Evolutionary conservation across 2,888 invertebrate species (phyloP).

Genomic region (Rhingia campestris): DNA sequence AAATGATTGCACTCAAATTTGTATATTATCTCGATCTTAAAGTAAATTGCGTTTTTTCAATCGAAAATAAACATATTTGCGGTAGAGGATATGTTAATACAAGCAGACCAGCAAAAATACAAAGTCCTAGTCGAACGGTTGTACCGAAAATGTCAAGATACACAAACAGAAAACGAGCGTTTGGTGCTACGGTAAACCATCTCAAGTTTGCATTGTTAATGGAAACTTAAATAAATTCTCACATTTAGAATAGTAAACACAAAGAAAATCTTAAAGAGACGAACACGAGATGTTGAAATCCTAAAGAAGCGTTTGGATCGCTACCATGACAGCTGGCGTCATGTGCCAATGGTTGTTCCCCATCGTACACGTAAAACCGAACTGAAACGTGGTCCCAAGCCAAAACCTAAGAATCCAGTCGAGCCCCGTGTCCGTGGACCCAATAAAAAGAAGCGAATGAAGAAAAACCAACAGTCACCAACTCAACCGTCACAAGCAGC

Average conservation of each 20-base stretch:
- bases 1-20: not conserved
- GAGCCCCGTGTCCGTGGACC: conserved; percentile 64
- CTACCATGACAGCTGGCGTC: conserved; percentile 81
- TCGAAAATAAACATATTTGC: conserved; percentile 40
- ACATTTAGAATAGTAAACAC: conserved; percentile 79
- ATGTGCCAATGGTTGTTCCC: conserved; percentile 80
- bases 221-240: not conserved
- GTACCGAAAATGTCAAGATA: conserved; percentile 79
- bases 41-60: not conserved
- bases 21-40: not conserved
- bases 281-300: conserved; percentile 80
- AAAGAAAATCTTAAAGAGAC: conserved; percentile 79
- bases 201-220: not conserved
- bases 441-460: conserved; percentile 48
- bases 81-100: conserved; percentile 77
- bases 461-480: conserved; percentile 30
- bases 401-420: conserved; percentile 76
- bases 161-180: conserved; percentile 81
- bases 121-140: conserved; percentile 79
- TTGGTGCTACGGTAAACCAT: conserved; percentile 79
- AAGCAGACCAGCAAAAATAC: conserved; percentile 78
- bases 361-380: conserved; percentile 81
- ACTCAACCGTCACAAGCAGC: not conserved
- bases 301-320: conserved; percentile 80
- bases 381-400: conserved; percentile 81